These are phyloP conservation scores for Microtus richardsoni DNA, from an alignment of 2,113 vertebrate genomes.

Conservation along the genomic window DNA sequence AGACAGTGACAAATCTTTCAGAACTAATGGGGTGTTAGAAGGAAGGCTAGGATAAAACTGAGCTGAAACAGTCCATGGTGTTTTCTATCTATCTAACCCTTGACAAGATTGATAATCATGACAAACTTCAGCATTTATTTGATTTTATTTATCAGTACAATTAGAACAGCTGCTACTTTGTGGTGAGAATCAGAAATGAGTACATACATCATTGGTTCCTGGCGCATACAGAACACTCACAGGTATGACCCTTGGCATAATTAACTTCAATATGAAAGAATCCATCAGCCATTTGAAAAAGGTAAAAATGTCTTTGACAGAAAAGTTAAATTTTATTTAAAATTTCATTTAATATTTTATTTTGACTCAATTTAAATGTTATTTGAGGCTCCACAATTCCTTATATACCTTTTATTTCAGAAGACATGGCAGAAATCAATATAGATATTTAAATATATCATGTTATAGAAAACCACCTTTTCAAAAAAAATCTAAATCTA, in stretches of 20 bases:
- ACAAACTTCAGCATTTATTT: constrained; percentile 31
- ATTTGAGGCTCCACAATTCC: background rate
- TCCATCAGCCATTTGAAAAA: constrained; percentile 30
- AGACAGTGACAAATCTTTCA: background rate
- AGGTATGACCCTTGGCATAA: constrained; percentile 10
- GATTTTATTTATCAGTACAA: constrained; percentile 50
- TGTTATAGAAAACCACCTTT: background rate
- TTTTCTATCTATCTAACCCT: background rate
- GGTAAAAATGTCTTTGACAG: background rate
- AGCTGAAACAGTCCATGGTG: background rate
- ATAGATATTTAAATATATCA: background rate
- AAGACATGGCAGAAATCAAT: background rate
- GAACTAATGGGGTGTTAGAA: background rate
- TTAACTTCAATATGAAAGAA: background rate
- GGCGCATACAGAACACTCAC: background rate
- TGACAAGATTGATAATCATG: background rate
- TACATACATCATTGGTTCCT: background rate
- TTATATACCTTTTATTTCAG: constrained; percentile 34
- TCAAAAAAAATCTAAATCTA: background rate
- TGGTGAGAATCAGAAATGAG: background rate
- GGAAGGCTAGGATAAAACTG: background rate
- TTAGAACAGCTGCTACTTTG: constrained; percentile 13
- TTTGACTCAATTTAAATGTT: background rate
- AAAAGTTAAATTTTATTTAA: background rate
- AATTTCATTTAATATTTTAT: too few relatives aligned